Base-by-base conservation (phyloP, 2,113 vertebrate species). In the Barbus barbus region DNA sequence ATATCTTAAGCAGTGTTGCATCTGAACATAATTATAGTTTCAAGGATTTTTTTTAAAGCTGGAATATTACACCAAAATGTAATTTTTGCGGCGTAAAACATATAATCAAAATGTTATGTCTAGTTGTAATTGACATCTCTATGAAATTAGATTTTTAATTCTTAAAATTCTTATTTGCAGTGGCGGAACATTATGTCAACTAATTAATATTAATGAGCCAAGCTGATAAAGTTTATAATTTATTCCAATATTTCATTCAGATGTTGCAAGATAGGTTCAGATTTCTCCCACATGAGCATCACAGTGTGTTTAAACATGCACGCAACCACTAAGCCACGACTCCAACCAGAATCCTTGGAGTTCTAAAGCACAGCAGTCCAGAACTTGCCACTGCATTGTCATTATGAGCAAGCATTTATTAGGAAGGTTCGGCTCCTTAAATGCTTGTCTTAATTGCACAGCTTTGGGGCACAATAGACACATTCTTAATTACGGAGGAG, bases 401-500 rank as follows among this genome's bases (percentile, higher is more conserved):
- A 85, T 85, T 83, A 90, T 93, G 75, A 88, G 89, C 89, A 18
- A 89, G 88, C 88, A 80, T 86, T 79, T 85, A 63, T 89, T 92
- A 91, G 87, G 88, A 88, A 73, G 69, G 81, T 88, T 69, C 58
- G 38, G 83, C 92, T 91, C 73, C 77, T 91, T 91, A 90, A 91
- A 93, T 93, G 3, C 44, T 46, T 46, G 28, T 84, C 84, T 86
- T 88, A 93, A 91, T 91, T 91, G 24, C 75, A 90, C 87, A 87
- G 92, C 93, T 93, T 92, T 90, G 90, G 89, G 92, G 90, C 83
- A 83, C 91, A 91, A 89, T 89, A 89, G 86, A 86, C 88, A 77
- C 87, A 73, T 88, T 86, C 74, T 85, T 80, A 88, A 87, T 7
- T 89, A 87, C 79, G 74, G 80, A 80, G 67, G 61, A 83, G 74